Percentiles rank a stretch among this genome's conserved stretches.
phyloP scores from a whole-genome alignment of 2,797 vertebrate genomes.

The Brachyrhaphis roseni region DNA sequence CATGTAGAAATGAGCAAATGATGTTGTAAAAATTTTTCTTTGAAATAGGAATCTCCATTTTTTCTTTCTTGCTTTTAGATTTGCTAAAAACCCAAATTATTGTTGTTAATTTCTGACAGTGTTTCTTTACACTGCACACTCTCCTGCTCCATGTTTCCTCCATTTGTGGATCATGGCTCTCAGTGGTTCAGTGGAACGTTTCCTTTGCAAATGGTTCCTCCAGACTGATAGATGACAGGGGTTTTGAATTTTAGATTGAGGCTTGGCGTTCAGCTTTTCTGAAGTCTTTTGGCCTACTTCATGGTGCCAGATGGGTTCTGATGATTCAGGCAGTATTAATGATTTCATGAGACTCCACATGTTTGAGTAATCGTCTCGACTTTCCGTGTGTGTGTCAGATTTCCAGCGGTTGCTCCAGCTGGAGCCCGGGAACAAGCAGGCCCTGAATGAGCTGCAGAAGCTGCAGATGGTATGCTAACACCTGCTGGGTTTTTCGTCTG shows the following conservation, averaged over 20 bases:
- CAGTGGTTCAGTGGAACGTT: not conserved
- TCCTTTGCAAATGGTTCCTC: not conserved
- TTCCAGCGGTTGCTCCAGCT: constrained; percentile 91
- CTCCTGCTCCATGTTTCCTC: not conserved
- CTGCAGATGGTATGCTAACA: constrained; percentile 82
- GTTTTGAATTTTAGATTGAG: not conserved
- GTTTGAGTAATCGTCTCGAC: not conserved
- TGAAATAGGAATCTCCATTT: too few relatives aligned
- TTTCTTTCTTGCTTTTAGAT: too few relatives aligned
- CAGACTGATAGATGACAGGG: not conserved
- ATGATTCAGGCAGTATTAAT: not conserved
- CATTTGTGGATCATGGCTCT: not conserved
- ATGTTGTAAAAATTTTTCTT: too few relatives aligned
- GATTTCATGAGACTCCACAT: not conserved
- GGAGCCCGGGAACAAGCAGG: constrained; percentile 97
- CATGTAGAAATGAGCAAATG: too few relatives aligned
- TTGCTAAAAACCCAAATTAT: too few relatives aligned
- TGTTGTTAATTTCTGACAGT: too few relatives aligned
- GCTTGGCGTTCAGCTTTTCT: not conserved
- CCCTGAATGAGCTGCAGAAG: constrained; percentile 89
- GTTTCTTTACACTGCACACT: too few relatives aligned
- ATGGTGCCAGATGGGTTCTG: not conserved
- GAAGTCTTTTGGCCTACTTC: not conserved
- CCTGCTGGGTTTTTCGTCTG: not conserved
- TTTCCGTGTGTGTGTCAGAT: constrained; percentile 77